Evolutionary conservation across 2,113 vertebrate genomes (phyloP).

Genomic region (Hippocampus abdominalis): DNA sequence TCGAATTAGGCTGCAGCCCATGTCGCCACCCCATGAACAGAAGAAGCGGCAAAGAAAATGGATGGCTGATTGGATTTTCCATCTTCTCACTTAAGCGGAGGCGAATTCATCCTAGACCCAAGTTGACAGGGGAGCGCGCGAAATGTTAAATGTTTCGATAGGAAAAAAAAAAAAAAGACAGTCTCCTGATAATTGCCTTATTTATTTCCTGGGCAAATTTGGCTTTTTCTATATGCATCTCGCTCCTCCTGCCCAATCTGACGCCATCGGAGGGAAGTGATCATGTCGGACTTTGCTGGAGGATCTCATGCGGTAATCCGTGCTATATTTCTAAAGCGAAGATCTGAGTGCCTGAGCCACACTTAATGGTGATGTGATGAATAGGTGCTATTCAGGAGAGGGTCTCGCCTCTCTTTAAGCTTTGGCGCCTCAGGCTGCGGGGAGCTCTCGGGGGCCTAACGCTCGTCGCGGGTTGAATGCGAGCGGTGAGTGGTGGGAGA

Average conservation of each 20-base stretch:
- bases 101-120: background rate
- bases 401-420: slow-evolving; percentile 56
- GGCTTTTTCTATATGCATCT: slow-evolving; percentile 7
- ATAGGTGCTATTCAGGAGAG: slow-evolving; percentile 63
- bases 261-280: slow-evolving; percentile 1
- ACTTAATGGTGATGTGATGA: slow-evolving; percentile 60
- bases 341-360: slow-evolving; percentile 42
- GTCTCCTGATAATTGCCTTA: slow-evolving; percentile 38
- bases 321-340: slow-evolving; percentile 41
- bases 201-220: slow-evolving; percentile 26
- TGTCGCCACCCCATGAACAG: no score
- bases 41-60: no score
- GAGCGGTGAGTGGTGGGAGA: slow-evolving; percentile 30
- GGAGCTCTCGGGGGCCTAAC: slow-evolving; percentile 47
- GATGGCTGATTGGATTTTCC: background rate
- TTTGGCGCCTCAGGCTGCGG: slow-evolving; percentile 49
- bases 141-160: slow-evolving; percentile 17
- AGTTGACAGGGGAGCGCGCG: slow-evolving; percentile 39
- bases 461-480: slow-evolving; percentile 49
- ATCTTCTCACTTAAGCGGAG: background rate
- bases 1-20: no score
- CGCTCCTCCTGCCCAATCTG: background rate
- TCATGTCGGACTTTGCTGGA: slow-evolving; percentile 17
- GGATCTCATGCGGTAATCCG: slow-evolving; percentile 30
- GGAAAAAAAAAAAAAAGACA: background rate